phyloP scores from a whole-genome alignment of 1,140 invertebrate genomes.

The Drosophila cardini region DNA sequence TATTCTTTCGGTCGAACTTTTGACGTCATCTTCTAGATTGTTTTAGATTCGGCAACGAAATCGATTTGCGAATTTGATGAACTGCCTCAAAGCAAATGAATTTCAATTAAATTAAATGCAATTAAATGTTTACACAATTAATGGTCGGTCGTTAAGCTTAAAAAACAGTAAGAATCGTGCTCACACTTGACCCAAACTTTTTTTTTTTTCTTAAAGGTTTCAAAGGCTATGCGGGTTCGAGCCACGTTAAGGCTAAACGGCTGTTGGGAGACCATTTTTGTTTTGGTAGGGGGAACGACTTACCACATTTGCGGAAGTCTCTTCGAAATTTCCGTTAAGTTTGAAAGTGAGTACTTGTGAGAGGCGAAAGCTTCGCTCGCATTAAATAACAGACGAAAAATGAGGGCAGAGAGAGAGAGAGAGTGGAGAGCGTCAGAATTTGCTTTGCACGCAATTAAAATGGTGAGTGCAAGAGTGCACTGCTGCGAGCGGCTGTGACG shows the following conservation, averaged over 20 bases:
- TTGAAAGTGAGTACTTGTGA: too few species aligned
- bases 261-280: constrained; percentile 3
- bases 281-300: constrained; percentile 15
- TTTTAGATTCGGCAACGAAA: constrained; percentile 34
- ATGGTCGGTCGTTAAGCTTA: constrained; percentile 53
- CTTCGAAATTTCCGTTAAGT: too few species aligned
- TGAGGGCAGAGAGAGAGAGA: too few species aligned
- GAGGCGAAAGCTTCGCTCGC: too few species aligned
- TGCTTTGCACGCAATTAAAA: too few species aligned
- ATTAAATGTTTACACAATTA: constrained; percentile 58
- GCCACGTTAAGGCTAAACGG: constrained; percentile 1
- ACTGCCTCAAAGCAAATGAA: constrained; percentile 34
- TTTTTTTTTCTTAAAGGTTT: constrained; percentile 33
- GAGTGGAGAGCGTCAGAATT: too few species aligned
- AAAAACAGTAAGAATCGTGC: constrained; percentile 50
- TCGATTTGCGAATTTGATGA: constrained; percentile 50
- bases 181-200: constrained; percentile 70
- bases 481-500: too few species aligned
- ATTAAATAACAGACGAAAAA: too few species aligned
- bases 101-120: constrained; percentile 67
- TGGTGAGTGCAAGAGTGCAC: too few species aligned
- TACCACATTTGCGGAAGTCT: constrained; percentile 51
- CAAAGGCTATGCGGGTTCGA: constrained; percentile 17
- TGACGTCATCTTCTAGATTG: constrained; percentile 18
- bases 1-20: constrained; percentile 12